These are phyloP conservation scores for Microctenopoma lineatum DNA, from an alignment of 2,797 vertebrate genomes.

Conservation along the genomic window DNA sequence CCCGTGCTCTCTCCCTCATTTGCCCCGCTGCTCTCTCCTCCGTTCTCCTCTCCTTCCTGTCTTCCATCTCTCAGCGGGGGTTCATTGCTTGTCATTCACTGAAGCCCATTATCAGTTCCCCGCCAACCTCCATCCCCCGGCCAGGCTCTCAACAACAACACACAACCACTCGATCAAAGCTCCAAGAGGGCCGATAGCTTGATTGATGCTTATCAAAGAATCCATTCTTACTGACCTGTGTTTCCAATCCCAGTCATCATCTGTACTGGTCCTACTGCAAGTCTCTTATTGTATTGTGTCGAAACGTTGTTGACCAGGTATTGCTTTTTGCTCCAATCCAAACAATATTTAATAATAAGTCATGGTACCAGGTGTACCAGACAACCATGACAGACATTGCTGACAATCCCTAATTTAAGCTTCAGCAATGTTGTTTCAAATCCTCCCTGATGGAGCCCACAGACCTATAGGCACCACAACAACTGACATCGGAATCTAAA, in stretches of 20 bases:
- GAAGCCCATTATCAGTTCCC: conserved; percentile 71
- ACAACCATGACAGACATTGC: conserved; percentile 42
- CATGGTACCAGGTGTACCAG: conserved; percentile 35
- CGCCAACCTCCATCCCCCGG: conserved; percentile 61
- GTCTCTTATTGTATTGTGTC: conserved; percentile 41
- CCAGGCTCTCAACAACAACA: conserved; percentile 69
- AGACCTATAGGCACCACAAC: background rate
- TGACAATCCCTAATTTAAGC: conserved; percentile 56
- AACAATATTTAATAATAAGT: conserved; percentile 61
- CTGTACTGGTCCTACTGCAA: conserved; percentile 48
- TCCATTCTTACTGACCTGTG: conserved; percentile 74
- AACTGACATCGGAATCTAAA: conserved; percentile 16
- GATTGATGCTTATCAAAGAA: conserved; percentile 76
- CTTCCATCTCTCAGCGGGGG: conserved; percentile 68
- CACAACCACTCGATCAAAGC: conserved; percentile 71
- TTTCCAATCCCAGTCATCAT: conserved; percentile 64
- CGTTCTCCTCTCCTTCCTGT: conserved; percentile 33
- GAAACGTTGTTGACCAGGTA: conserved; percentile 53
- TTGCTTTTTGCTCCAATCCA: conserved; percentile 46
- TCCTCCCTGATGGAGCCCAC: conserved; percentile 46
- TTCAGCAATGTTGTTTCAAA: conserved; percentile 53
- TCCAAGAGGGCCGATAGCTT: conserved; percentile 52
- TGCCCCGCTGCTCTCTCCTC: conserved; percentile 42
- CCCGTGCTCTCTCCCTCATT: conserved; percentile 31
- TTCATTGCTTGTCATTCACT: conserved; percentile 71